Evolutionary conservation across 2,113 vertebrate genomes (phyloP).

Genomic region (Mastomys coucha): DNA sequence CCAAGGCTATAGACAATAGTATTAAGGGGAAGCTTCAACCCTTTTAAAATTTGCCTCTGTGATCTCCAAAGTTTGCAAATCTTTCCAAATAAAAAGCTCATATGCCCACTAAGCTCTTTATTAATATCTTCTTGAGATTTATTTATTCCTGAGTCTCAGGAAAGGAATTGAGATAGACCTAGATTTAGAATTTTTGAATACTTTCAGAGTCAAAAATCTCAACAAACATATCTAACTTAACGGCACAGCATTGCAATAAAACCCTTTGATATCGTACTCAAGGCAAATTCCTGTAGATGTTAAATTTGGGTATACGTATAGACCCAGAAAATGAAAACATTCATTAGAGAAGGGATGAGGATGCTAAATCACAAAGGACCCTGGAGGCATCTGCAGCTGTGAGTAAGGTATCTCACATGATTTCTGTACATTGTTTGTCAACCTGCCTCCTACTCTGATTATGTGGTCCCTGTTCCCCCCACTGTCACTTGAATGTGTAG

Average conservation of each 20-base stretch:
- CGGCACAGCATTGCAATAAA: neutral
- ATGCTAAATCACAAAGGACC: neutral
- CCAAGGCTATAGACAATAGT: neutral
- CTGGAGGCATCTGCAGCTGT: neutral
- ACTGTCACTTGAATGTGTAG: neutral
- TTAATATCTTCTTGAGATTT: slow-evolving; percentile 34
- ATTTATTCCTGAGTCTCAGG: slow-evolving; percentile 20
- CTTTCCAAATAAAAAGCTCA: neutral
- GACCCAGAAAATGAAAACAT: neutral
- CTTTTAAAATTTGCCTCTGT: neutral
- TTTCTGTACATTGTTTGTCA: neutral
- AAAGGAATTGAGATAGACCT: slow-evolving; percentile 20
- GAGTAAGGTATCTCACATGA: neutral
- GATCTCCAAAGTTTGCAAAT: neutral
- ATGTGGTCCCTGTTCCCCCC: neutral
- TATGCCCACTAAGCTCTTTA: neutral
- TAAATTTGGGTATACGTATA: neutral
- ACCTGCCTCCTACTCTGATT: neutral
- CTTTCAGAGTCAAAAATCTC: slow-evolving; percentile 42
- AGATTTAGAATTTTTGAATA: slow-evolving; percentile 57
- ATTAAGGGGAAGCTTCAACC: slow-evolving; percentile 8
- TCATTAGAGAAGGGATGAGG: neutral
- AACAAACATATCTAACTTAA: neutral
- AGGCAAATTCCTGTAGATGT: neutral
- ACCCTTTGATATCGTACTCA: neutral